phyloP scores from a whole-genome alignment of 2,113 vertebrate species.

The Nansenia antarctica region DNA sequence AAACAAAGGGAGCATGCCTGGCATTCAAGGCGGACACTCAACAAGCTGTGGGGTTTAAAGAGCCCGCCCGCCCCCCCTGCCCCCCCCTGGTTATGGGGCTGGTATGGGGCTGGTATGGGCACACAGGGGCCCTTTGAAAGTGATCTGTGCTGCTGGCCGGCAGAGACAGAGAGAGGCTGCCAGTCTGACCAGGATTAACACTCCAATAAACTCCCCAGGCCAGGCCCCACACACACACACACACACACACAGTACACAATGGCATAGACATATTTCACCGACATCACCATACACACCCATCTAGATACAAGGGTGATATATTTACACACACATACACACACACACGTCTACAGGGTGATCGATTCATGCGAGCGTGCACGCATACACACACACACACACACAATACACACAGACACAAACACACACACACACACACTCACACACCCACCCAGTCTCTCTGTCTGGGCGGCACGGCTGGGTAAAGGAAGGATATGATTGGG shows the following conservation, averaged over 20 bases:
- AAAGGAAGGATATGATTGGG: slow-evolving; percentile 97
- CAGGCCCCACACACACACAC: not conserved
- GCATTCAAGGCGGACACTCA: slow-evolving; percentile 69
- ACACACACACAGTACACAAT: not conserved
- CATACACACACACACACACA: not conserved
- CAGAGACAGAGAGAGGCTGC: slow-evolving; percentile 43
- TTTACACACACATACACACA: not conserved
- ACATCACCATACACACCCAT: not conserved
- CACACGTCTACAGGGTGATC: not conserved
- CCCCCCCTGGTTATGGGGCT: slow-evolving; percentile 3
- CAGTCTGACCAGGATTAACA: not conserved
- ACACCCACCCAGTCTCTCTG: no score
- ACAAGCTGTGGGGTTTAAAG: slow-evolving; percentile 51
- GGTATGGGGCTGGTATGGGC: slow-evolving; percentile 51
- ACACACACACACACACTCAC: not conserved
- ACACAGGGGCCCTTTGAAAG: slow-evolving; percentile 74
- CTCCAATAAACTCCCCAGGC: slow-evolving; percentile 20
- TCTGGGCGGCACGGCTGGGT: not conserved
- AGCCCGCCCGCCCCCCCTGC: not conserved
- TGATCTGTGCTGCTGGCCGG: slow-evolving; percentile 66
- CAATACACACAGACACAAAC: not conserved
- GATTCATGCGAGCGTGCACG: no score
- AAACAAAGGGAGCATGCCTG: slow-evolving; percentile 38
- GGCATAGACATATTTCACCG: not conserved
- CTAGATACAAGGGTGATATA: not conserved